Evolutionary conservation across 2,797 vertebrate genomes (phyloP).

Genomic region (Silurus aristotelis): DNA sequence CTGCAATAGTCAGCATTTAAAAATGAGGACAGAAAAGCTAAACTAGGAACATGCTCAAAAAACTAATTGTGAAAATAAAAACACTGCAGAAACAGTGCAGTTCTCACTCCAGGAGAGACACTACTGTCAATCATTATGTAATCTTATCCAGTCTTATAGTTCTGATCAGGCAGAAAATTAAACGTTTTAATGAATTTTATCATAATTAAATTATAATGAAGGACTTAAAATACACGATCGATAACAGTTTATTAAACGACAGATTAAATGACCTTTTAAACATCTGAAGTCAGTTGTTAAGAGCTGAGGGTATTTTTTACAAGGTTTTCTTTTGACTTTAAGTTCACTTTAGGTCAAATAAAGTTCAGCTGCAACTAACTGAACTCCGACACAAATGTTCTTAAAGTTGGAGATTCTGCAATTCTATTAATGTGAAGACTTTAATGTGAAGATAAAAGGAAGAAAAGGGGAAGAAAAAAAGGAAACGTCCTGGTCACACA

Average conservation of each 20-base stretch:
- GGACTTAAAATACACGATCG: neutral
- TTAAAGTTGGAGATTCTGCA: conserved; percentile 3
- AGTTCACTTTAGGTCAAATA: neutral
- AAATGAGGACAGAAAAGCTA: neutral
- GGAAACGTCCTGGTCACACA: neutral
- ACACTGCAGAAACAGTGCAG: neutral
- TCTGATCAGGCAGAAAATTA: neutral
- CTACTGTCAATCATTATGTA: neutral
- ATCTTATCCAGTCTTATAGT: neutral
- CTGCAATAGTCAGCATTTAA: neutral
- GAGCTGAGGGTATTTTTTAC: too few species aligned
- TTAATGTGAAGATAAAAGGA: conserved; percentile 34
- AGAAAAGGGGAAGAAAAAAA: neutral
- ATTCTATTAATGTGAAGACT: conserved; percentile 19
- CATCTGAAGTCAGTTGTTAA: neutral
- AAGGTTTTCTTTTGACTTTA: neutral
- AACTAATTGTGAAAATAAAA: neutral
- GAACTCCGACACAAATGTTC: conserved; percentile 7
- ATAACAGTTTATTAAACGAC: neutral
- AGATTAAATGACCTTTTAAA: neutral
- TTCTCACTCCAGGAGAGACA: neutral
- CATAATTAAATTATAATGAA: neutral
- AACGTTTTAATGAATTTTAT: neutral
- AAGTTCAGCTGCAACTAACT: conserved; percentile 8
- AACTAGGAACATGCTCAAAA: neutral